phyloP scores from a whole-genome alignment of 2,113 vertebrate species.

The Polyodon spathula region DNA sequence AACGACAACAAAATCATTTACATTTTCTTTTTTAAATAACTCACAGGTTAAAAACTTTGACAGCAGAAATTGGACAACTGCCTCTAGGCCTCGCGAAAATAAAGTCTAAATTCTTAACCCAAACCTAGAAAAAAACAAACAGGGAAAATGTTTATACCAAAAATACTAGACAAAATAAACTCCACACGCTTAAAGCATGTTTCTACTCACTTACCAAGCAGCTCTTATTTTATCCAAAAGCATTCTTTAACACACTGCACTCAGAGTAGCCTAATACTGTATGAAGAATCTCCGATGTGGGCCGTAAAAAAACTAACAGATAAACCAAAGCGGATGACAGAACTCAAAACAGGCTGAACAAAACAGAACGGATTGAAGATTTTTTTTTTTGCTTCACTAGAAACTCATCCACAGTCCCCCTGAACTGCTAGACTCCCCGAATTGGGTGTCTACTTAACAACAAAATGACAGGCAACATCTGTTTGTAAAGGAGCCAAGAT shows the following conservation, averaged over 20 bases:
- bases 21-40: too few relatives aligned
- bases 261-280: constrained; percentile 29
- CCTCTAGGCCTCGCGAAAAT: too few relatives aligned
- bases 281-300: constrained; percentile 35
- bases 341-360: constrained; percentile 28
- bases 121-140: constrained; percentile 13
- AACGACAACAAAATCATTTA: too few relatives aligned
- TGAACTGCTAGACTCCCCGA: constrained; percentile 53
- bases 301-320: constrained; percentile 18
- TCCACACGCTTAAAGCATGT: constrained; percentile 13
- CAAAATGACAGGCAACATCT: constrained; percentile 80
- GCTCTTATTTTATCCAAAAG: constrained; percentile 35
- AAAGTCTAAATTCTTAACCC: constrained; percentile 3
- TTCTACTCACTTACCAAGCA: constrained; percentile 44
- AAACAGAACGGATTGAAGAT: constrained; percentile 24
- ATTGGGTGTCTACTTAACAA: constrained; percentile 63
- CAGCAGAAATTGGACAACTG: too few relatives aligned
- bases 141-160: constrained; percentile 16
- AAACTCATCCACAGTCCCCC: constrained; percentile 41
- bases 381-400: constrained; percentile 11
- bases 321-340: constrained; percentile 16
- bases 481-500: constrained; percentile 69
- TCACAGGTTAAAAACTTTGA: too few relatives aligned
- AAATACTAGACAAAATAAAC: constrained; percentile 6
- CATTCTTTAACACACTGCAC: constrained; percentile 10